These are phyloP conservation scores for Coelinius sp. DNA, from an alignment of 2,888 invertebrate species.

Conservation along the genomic window DNA sequence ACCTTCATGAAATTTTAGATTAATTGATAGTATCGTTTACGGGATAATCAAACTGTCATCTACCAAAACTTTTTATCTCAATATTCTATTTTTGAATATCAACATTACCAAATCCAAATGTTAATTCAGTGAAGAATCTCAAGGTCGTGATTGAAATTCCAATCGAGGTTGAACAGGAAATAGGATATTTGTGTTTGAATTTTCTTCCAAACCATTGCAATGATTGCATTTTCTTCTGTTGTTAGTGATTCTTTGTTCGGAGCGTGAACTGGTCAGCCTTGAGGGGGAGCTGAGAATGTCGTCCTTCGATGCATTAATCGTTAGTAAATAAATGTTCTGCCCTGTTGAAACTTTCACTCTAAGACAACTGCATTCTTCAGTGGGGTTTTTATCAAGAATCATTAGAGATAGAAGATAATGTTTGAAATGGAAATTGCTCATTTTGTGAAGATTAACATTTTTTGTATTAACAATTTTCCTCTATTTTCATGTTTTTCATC, in stretches of 20 bases:
- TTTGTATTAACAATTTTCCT: too few relatives aligned
- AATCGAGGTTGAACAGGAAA: neutral
- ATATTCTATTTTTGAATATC: too few relatives aligned
- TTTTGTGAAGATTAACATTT: too few relatives aligned
- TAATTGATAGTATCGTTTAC: too few relatives aligned
- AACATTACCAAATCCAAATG: too few relatives aligned
- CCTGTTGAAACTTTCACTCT: conserved; percentile 6
- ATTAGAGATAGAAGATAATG: too few relatives aligned
- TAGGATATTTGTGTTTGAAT: neutral
- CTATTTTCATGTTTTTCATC: too few relatives aligned
- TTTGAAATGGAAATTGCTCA: too few relatives aligned
- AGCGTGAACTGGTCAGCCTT: conserved; percentile 9
- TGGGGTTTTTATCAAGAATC: neutral
- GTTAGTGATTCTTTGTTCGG: neutral
- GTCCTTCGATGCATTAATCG: conserved; percentile 14
- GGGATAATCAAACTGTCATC: too few relatives aligned
- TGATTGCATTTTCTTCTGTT: neutral
- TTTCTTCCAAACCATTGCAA: neutral
- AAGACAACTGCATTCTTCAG: neutral
- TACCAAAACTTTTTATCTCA: too few relatives aligned
- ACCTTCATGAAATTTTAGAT: too few relatives aligned
- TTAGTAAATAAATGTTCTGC: conserved; percentile 1
- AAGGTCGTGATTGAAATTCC: neutral
- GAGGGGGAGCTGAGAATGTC: conserved; percentile 6
- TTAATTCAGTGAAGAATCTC: neutral